phyloP scores from a whole-genome alignment of 2,113 vertebrate genomes.

The Ammodramus savannarum region DNA sequence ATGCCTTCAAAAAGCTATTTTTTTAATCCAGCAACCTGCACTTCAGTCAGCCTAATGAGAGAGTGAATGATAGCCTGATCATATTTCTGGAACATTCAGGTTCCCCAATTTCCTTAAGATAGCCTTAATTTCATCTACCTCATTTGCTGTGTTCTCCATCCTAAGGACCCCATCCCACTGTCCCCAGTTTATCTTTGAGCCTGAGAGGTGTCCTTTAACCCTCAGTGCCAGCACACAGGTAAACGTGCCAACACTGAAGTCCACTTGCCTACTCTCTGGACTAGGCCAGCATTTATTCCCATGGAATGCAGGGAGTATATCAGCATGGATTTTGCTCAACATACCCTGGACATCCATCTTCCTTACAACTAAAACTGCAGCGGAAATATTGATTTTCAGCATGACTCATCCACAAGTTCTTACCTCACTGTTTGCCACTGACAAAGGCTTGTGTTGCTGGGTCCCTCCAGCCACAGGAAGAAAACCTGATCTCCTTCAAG shows the following conservation, averaged over 20 bases:
- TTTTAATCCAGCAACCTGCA: not conserved
- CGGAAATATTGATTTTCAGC: not conserved
- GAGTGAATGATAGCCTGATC: not conserved
- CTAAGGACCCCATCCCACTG: not conserved
- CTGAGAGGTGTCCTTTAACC: not conserved
- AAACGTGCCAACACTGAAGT: not conserved
- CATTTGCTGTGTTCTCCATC: not conserved
- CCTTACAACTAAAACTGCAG: not conserved
- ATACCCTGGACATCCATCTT: not conserved
- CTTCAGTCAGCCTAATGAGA: not conserved
- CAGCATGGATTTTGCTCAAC: not conserved
- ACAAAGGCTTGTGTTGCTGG: accelerated
- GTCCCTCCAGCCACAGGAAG: not conserved
- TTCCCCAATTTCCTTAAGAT: not conserved
- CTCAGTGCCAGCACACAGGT: not conserved
- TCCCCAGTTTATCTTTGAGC: not conserved
- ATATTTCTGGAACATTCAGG: not conserved
- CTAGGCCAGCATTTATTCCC: not conserved
- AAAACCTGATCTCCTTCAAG: not conserved
- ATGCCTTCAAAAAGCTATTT: not conserved
- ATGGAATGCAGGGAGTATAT: accelerated
- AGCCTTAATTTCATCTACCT: not conserved
- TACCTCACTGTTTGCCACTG: not conserved
- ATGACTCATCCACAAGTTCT: not conserved
- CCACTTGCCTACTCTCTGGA: not conserved